Evolutionary conservation across 2,888 invertebrate genomes (phyloP), one percentile per base, ranked within the genome.

Genomic region (Endotricha flammealis): DNA sequence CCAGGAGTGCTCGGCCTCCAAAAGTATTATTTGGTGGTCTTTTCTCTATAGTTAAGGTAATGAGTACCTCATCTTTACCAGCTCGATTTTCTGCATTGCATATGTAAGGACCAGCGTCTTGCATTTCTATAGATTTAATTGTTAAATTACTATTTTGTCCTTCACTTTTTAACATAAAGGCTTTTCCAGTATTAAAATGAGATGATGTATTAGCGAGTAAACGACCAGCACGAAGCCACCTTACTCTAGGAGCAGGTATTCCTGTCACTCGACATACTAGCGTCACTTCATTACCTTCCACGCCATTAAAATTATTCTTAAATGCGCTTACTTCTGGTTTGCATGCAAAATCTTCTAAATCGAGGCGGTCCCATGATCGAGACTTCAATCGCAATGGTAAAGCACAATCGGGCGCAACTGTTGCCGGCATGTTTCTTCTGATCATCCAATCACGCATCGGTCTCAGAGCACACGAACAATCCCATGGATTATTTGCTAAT

Each of bases 11-110:
- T 81, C 62, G 89, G 71, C 64, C 90, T 79, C 63, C 92, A 64
- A 81, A 80, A 37, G 87, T 86, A 49, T 85, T 88, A 50, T 89
- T 89, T 23, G 90, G 88, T 17, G 90, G 89, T 48, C 89, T 90
- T 46, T 90, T 89, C 27, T 91, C 90, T 43, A 95, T 90, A 1
- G 90, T 88, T 53, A 95, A 80, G 39, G 90, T 92, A 38, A 95
- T 91, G 60, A 91, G 91, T 12, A 91, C 91, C 71, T 93, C 92
- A 7, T 91, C 91, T 59, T 89, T 90, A 1, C 94, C 95, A 3
- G 95, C 95, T 68, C 92, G 91, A 64, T 94, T 95, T 68, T 94
- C 93, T 0, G 94, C 94, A 36, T 90, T 88, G 62, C 95, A 95
- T 28, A 90, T 90, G 63, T 94, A 95, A 30, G 90, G 87, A 25